Percentiles rank a stretch among this genome's conserved stretches.
Conservation (phyloP, 2,888 invertebrate genomes). For the Rhynchonema sp. region DNA sequence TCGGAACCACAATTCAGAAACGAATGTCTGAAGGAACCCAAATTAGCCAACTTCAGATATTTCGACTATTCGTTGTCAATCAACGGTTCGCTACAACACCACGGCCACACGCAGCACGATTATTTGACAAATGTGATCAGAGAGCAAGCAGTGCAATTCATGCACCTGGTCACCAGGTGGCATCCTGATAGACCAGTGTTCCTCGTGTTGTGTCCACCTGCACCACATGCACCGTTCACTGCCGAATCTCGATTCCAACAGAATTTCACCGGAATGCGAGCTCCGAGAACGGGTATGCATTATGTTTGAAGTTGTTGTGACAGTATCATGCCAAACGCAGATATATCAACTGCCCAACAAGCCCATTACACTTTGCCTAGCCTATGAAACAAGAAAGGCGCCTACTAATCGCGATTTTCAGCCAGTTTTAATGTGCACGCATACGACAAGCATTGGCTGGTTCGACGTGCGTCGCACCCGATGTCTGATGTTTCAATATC, state of each 20-base stretch:
- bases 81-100: neutral
- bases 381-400: too few relatives aligned
- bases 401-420: too few relatives aligned
- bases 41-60: too few relatives aligned
- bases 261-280: neutral
- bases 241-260: conserved; percentile 50
- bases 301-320: too few relatives aligned
- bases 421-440: conserved; percentile 38
- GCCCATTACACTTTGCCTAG: too few relatives aligned
- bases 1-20: too few relatives aligned
- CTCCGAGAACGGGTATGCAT: conserved; percentile 6
- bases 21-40: too few relatives aligned
- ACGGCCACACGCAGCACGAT: neutral
- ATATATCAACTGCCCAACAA: too few relatives aligned
- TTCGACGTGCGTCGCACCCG: conserved; percentile 47
- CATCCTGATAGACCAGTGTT: conserved; percentile 43
- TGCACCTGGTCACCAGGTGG: conserved; percentile 11
- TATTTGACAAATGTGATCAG: conserved; percentile 1
- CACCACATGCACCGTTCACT: conserved; percentile 66
- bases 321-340: too few relatives aligned
- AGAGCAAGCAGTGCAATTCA: conserved; percentile 25
- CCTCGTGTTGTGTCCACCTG: conserved; percentile 66
- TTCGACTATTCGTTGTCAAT: neutral
- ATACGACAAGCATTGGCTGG: conserved; percentile 60
- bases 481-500: neutral